Evolutionary conservation across 2,797 vertebrate species (phyloP), one percentile per base, ranked within the genome.

Genomic region (Arctocebus calabarensis): DNA sequence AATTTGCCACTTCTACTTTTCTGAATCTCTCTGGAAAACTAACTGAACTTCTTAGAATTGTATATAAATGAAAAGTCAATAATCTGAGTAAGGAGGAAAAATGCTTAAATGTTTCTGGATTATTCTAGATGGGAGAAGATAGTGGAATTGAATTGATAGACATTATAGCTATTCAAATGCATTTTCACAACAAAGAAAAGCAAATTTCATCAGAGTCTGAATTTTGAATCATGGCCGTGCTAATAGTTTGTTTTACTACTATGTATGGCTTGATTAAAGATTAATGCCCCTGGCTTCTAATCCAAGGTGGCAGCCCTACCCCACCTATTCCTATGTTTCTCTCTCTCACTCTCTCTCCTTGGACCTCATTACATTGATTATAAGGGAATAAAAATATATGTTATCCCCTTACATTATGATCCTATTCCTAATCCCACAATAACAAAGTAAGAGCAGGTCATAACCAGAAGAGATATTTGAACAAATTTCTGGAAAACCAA

Each of bases 121-220:
- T 59, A 29, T 64, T 88, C 27, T 78, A 79, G 23, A 17, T 43
- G n/a, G 5, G 12, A 88, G 55, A 88, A 88, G 27, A 57, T 62
- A 40, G 3, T 88, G 55, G 27, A 81, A 79, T 12, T 83, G 77
- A 81, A 57, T 25, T 75, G 25, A 27, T 7, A 85, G 37, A 57
- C 34, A 45, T 10, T 14, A 16, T 37, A 62, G 12, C 22, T 68
- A 25, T 86, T 29, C 57, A 40, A 61, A 62, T 68, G 19, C 16
- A 83, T 74, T 89, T 96, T 43, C 32, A 64, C 48, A 74, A 88
- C 32, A 85, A 64, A 88, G 61, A 88, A 83, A 55, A 87, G 11
- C 27, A 88, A 92, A 78, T 17, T 37, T 95, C 40, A n/a, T 29
- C 12, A 55, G 40, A 17, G 11, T 92, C 77, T 66, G 73, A 81